Evolutionary conservation across 2,113 vertebrate genomes (phyloP).

Genomic region (Poeciliopsis retropinna): DNA sequence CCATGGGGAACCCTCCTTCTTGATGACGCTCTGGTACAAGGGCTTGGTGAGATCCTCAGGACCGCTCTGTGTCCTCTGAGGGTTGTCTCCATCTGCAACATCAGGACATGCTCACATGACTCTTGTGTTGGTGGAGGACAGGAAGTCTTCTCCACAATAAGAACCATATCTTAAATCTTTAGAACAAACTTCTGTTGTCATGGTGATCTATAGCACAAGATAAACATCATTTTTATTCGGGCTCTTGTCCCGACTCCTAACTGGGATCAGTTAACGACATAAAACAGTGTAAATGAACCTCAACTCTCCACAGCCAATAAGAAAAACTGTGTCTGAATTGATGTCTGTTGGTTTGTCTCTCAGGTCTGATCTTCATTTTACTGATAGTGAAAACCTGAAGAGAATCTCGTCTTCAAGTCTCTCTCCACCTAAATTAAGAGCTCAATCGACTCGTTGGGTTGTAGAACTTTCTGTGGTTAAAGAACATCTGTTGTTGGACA

Average conservation of each 20-base stretch:
- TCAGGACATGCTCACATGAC: not conserved
- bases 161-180: not conserved
- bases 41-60: conserved; percentile 88
- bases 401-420: not conserved
- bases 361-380: not conserved
- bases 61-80: conserved; percentile 85
- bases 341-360: not conserved
- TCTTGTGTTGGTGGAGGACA: not conserved
- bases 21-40: conserved; percentile 93
- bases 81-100: conserved; percentile 89
- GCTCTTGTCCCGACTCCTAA: not conserved
- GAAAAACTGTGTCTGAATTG: not conserved
- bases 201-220: not conserved
- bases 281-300: no score
- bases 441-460: not conserved
- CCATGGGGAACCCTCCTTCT: conserved; percentile 88
- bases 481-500: not conserved
- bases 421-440: not conserved
- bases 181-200: not conserved
- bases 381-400: not conserved
- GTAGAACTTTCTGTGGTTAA: not conserved
- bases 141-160: not conserved
- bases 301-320: not conserved
- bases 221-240: not conserved
- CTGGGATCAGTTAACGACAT: no score